Base-by-base conservation (phyloP, 2,797 vertebrate species). In the Steatocranus sp. region DNA sequence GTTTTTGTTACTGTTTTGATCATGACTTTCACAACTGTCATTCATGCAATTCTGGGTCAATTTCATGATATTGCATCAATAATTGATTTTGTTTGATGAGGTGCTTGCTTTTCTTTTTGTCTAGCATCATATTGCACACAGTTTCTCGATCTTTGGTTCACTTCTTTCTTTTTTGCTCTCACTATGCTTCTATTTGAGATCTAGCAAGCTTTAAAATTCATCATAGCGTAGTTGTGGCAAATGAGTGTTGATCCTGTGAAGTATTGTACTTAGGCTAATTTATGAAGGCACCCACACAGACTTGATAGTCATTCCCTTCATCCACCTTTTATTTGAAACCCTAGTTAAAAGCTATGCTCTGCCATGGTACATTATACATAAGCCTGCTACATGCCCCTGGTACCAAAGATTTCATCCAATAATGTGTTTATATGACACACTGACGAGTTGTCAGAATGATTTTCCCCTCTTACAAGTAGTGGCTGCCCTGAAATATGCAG, bases 271-370 rank as follows among this genome's bases (percentile, higher is more conserved):
- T 87, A 88, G 84, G 91, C 89, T 96, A 93, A 96, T 96, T 96
- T 93, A 95, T 94, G 92, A 93, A 93, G 94, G 95, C 96, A 95
- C 95, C 95, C 94, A 96, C 95, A 95, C 92, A 92, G 88, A 91
- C 91, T 84, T 94, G 89, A 94, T 93, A 95, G 92, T 94, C 88
- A 87, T 95, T 96, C 88, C 89, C 88, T 91, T 94, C 93, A 96
- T 90, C 91, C 93, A 95, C 92, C 95, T 95, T 96, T 96, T 95
- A 94, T 96, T 95, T 94, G 78, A 94, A 92, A 91, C 91, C 91
- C 80, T 90, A 92, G 93, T 94, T 94, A 93, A 95, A 94, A 93
- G 94, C 91, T 87, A 89, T 86, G 88, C 90, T 94, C 93, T 94
- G 94, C 92, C 94, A 95, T 77, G 86, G 86, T 92, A 87, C 88